Base-by-base conservation (phyloP, 2,888 invertebrate genomes). In the Cactoblastis cactorum region DNA sequence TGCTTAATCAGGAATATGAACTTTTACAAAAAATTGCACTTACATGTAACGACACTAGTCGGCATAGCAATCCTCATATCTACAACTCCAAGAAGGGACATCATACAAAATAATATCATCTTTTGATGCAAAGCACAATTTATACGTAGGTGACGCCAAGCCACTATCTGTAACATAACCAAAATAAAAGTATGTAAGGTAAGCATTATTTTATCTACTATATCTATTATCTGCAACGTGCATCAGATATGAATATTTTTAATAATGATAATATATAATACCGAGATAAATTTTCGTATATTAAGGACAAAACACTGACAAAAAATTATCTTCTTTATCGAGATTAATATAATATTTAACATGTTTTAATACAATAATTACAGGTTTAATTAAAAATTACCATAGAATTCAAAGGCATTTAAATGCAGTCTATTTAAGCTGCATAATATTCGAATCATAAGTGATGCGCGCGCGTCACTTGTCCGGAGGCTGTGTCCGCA, bases 401-500 rank as follows among this genome's bases (percentile, higher is more conserved):
- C n/a, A n/a, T n/a, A n/a, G n/a, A n/a, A n/a, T n/a, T n/a, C n/a
- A n/a, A n/a, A n/a, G n/a, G n/a, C n/a, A n/a, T n/a, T n/a, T n/a
- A n/a, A n/a, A n/a, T n/a, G n/a, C n/a, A n/a, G n/a, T n/a, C n/a
- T n/a, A n/a, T n/a, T n/a, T n/a, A n/a, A n/a, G n/a, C n/a, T n/a
- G n/a, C n/a, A n/a, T n/a, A n/a, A n/a, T n/a, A n/a, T n/a, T n/a
- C n/a, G n/a, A n/a, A n/a, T n/a, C n/a, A n/a, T 57, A 63, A 60
- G 59, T 64, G 77, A 73, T 73, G 74, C 71, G 74, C 73, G 63
- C 63, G 77, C 74, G 62, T 55, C 56, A 47, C 55, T 58, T 50
- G 62, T 67, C 52, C 58, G 74, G 79, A 80, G 78, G 78, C 81
- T 76, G 72, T 63, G 71, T 55, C 55, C 53, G 57, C 65, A 62